Evolutionary conservation across 2,113 vertebrate genomes (phyloP).

Genomic region (Crotalus viridis): DNA sequence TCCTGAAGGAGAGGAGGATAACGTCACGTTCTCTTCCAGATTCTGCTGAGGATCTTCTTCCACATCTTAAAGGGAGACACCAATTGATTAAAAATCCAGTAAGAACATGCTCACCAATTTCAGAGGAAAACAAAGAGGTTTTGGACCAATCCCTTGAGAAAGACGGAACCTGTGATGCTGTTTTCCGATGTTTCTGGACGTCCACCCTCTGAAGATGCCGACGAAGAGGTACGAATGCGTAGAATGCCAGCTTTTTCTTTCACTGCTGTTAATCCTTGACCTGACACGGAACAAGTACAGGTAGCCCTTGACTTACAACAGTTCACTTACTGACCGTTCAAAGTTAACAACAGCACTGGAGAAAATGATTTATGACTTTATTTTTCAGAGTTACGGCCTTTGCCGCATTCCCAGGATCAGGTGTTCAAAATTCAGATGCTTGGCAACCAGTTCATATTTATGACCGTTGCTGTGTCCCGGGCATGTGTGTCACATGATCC

Average conservation of each 20-base stretch:
- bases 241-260: slow-evolving; percentile 90
- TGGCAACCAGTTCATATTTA: neutral
- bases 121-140: neutral
- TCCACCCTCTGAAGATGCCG: slow-evolving; percentile 71
- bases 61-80: slow-evolving; percentile 35
- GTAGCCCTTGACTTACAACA: neutral
- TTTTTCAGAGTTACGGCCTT: neutral
- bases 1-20: slow-evolving; percentile 54
- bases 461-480: too few relatives aligned
- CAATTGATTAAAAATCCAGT: neutral
- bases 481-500: neutral
- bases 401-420: neutral
- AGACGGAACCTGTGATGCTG: slow-evolving; percentile 17
- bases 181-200: slow-evolving; percentile 58
- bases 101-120: neutral
- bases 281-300: slow-evolving; percentile 62
- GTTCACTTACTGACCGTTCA: neutral
- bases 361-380: neutral
- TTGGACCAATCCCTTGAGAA: neutral
- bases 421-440: neutral
- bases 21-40: slow-evolving; percentile 45
- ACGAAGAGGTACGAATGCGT: slow-evolving; percentile 73
- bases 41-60: slow-evolving; percentile 52
- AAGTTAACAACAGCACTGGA: neutral
- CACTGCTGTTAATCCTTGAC: slow-evolving; percentile 89